These are phyloP conservation scores for Philaethria dido DNA, from an alignment of 2,888 invertebrate species.

Conservation along the genomic window DNA sequence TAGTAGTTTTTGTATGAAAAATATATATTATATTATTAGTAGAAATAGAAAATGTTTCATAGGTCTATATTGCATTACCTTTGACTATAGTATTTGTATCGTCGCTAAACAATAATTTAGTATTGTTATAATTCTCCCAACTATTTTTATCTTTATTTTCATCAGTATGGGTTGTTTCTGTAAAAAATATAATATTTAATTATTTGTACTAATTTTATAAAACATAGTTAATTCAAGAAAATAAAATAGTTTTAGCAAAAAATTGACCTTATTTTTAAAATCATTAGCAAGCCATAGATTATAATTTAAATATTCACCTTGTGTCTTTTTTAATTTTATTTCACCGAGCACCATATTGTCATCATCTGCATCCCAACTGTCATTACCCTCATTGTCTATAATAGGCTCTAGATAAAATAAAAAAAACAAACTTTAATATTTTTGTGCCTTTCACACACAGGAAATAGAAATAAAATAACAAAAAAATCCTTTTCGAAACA, in stretches of 20 bases:
- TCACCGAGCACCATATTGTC: slow-evolving; percentile 54
- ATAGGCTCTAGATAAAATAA: neutral
- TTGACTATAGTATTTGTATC: slow-evolving; percentile 16
- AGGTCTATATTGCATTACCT: too few species aligned
- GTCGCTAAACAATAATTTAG: neutral
- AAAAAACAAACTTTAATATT: too few species aligned
- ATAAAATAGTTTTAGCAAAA: too few species aligned
- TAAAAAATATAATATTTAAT: neutral
- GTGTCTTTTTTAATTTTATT: slow-evolving; percentile 40
- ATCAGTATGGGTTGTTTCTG: slow-evolving; percentile 25
- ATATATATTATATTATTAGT: too few species aligned
- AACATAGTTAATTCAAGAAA: too few species aligned
- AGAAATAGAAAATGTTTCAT: too few species aligned
- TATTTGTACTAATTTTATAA: too few species aligned
- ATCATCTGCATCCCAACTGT: slow-evolving; percentile 72
- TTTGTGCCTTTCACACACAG: too few species aligned
- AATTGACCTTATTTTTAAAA: too few species aligned
- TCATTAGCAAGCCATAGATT: neutral
- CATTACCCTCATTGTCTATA: slow-evolving; percentile 54
- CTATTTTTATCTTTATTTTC: slow-evolving; percentile 8
- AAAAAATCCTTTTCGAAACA: too few species aligned
- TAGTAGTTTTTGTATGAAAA: too few species aligned
- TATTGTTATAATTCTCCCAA: slow-evolving; percentile 7
- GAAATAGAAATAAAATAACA: too few species aligned
- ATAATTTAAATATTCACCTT: slow-evolving; percentile 11